Evolutionary conservation across 92 coral and sea anemone genomes (phyloP), one percentile per base, ranked within the genome.

Genomic region (Parazoanthus atlanticus): DNA sequence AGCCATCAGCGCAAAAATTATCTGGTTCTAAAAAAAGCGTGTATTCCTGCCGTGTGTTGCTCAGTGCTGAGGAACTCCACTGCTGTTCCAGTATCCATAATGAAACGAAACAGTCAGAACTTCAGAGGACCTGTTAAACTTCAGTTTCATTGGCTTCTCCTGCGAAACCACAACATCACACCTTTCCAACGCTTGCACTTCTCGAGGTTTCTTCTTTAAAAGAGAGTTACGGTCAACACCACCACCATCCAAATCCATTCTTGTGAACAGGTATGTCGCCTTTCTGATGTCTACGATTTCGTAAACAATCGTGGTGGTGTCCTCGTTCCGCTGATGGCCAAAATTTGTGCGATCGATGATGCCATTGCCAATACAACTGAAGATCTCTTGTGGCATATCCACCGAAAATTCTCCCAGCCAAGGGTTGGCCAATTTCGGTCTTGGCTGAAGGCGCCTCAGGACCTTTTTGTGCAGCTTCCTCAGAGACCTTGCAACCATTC

Each of bases 381-480:
- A 75, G 79, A 75, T 6, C 79, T 75, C 43, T 75, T 38, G n/a
- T 81, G 74, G 74, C 6, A 61, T 21, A 56, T 64, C 36, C 7
- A 21, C 19, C 1, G 26, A 33, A 81, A 64, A 61, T 81, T 34
- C 75, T 81, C 85, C 85, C 1, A 33, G 30, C 85, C 85, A 81
- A 61, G 56, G 73, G 28, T 61, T 81, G 30, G 34, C 49, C 40
- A 61, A 26, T 30, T 79, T 79, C 43, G 38, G 74, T 81, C 26
- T 81, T 43, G 72, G 54, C 66, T 69, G 85, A 81, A 81, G 85
- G 12, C 85, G 41, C 61, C 61, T 30, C 47, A 56, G 2, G 30
- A 49, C 30, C 34, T 80, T 31, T 64, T 64, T 34, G 47, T 80
- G 84, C 11, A 52, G 16, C 58, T 52, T 56, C 3, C 36, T 5